Evolutionary conservation across 2,888 invertebrate genomes (phyloP).

Genomic region (Tyria jacobaeae): DNA sequence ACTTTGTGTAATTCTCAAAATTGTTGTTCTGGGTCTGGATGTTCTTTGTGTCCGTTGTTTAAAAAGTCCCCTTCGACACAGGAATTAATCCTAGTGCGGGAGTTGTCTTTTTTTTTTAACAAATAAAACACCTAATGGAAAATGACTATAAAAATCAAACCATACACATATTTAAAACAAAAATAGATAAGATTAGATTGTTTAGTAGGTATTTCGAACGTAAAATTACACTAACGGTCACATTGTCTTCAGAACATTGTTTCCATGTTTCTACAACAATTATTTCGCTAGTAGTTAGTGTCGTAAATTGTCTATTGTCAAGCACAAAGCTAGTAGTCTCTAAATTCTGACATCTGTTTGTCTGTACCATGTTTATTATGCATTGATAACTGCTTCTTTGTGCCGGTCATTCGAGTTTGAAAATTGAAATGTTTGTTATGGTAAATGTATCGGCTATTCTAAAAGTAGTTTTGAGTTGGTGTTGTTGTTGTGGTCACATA

Average conservation of each 20-base stretch:
- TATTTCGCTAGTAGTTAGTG: background rate
- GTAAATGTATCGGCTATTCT: no score
- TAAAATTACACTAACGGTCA: background rate
- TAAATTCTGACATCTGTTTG: slow-evolving; percentile 1
- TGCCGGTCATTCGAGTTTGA: background rate
- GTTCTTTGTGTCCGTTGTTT: no score
- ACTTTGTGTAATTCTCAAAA: no score
- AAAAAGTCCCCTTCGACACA: no score
- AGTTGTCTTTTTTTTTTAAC: no score
- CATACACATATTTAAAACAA: background rate
- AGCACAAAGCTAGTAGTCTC: background rate
- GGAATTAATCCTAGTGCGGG: no score
- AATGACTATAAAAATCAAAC: background rate
- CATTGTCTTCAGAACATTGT: background rate
- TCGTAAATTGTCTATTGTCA: background rate
- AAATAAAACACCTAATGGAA: background rate
- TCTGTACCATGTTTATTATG: background rate
- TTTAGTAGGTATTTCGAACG: background rate
- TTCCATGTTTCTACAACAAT: slow-evolving; percentile 1
- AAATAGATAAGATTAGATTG: background rate
- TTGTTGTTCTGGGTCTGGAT: no score
- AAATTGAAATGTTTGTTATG: background rate
- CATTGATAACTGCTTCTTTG: background rate
- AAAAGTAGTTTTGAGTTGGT: background rate
- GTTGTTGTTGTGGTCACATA: background rate